These are phyloP conservation scores for Drosophila kohkoa DNA, from an alignment of 1,140 invertebrate species.

Conservation along the genomic window DNA sequence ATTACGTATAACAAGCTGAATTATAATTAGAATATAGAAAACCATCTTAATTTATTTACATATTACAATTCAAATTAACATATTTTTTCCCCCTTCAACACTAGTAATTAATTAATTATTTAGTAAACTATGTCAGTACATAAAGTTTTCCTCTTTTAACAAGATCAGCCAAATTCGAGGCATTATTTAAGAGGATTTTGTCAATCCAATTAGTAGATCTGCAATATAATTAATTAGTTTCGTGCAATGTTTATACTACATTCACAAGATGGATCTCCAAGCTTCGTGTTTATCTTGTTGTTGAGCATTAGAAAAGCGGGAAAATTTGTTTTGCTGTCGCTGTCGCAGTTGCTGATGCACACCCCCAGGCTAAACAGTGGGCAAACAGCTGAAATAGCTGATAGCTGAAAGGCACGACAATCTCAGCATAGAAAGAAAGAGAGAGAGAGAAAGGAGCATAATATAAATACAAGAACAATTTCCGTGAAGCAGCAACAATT, in stretches of 20 bases:
- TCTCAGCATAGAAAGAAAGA: neutral
- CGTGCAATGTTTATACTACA: constrained; percentile 6
- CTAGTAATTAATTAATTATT: no score
- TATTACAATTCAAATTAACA: no score
- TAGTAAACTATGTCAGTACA: no score
- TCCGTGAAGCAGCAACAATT: constrained; percentile 42
- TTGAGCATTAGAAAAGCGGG: constrained; percentile 6
- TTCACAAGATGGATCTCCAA: neutral
- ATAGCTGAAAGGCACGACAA: constrained; percentile 24
- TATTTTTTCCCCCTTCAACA: no score
- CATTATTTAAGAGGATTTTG: neutral
- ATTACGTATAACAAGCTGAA: no score
- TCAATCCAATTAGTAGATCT: constrained; percentile 15
- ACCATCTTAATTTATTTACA: no score
- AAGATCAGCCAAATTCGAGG: neutral
- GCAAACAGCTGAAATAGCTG: neutral
- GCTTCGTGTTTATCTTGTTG: constrained; percentile 23
- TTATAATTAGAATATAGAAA: no score
- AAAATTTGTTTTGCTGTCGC: constrained; percentile 2
- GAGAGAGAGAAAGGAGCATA: constrained; percentile 1
- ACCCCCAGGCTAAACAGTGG: neutral
- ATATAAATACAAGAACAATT: constrained; percentile 27
- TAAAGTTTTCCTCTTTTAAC: no score
- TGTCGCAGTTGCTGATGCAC: neutral
- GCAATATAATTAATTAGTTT: constrained; percentile 28